Conservation (phyloP, 1,140 invertebrate genomes). For the Caenorhabditis brenneri region DNA sequence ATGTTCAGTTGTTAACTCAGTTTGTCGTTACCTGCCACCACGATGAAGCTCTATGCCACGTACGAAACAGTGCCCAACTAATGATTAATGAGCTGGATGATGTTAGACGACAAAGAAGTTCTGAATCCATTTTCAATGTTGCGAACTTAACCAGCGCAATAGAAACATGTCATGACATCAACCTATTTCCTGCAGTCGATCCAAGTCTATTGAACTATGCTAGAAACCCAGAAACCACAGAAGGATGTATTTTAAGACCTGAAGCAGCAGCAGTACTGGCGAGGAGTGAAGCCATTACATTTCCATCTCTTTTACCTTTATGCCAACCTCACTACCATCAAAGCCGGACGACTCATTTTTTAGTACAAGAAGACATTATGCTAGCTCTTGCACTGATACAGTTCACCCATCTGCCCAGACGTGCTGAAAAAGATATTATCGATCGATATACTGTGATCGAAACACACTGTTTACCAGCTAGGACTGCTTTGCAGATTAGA, state of each 20-base stretch:
- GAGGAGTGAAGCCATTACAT: constrained; percentile 6
- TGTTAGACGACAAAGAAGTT: not conserved
- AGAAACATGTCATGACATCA: constrained; percentile 14
- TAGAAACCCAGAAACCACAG: not conserved
- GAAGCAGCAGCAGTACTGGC: constrained; percentile 16
- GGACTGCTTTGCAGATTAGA: not conserved
- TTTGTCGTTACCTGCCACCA: constrained; percentile 11
- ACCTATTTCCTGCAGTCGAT: not conserved
- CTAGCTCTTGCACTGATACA: not conserved
- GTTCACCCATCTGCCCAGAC: constrained; percentile 22
- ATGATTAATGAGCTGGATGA: constrained; percentile 41
- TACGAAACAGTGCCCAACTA: not conserved
- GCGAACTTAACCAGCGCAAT: not conserved
- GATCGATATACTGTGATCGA: constrained; percentile 2
- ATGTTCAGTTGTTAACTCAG: constrained; percentile 34
- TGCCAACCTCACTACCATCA: not conserved
- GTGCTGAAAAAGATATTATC: not conserved
- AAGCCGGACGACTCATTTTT: not conserved
- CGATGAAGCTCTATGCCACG: not conserved
- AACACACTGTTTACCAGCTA: not conserved
- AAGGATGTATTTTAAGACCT: not conserved
- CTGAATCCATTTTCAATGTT: not conserved
- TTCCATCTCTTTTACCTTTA: not conserved
- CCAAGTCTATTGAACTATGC: not conserved
- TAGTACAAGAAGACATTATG: constrained; percentile 18